Base-by-base conservation (phyloP, 2,797 vertebrate species). In the Enteromius treurensis region DNA sequence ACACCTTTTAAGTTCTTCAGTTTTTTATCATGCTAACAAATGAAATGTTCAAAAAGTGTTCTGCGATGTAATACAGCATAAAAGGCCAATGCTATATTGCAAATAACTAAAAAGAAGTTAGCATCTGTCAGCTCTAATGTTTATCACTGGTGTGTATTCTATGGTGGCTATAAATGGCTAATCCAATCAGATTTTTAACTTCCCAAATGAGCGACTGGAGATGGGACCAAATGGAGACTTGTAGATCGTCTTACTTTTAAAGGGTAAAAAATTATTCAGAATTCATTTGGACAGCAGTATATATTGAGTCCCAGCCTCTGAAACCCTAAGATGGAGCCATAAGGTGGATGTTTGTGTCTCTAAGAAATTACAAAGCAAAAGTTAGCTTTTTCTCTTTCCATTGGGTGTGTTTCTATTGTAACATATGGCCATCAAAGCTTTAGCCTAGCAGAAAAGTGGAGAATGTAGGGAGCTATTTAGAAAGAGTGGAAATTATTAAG, bases 371-470 rank as follows among this genome's bases (percentile, higher is more conserved):
- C 81, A 75, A 40, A 34, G 26, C 19, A 26, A 58, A 64, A 6
- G 14, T 82, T 64, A 73, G 21, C 78, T 55, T 87, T 58, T 80
- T 81, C 67, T 67, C 64, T 85, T 85, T 84, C 42, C 86, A 87
- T 88, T 79, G 68, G 51, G 85, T 85, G 86, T 83, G 80, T 91
- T 89, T 89, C 80, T 78, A 85, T 81, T 77, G 62, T 86, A 88
- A 89, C 90, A 89, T 89, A 86, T 88, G 86, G 86, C 70, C 77
- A 85, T 91, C 80, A 88, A 88, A 90, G 70, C 40, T 74, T 79
- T 60, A 82, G 74, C 55, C 51, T 3, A 65, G 74, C 53, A 55
- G 68, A 71, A 60, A 80, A 53, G 64, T 74, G 82, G 26, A 65
- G 62, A 90, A 85, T 65, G 29, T 84, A 83, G 86, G 79, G 83